Evolutionary conservation across 2,113 vertebrate species (phyloP).

Genomic region (Erythrolamprus reginae): DNA sequence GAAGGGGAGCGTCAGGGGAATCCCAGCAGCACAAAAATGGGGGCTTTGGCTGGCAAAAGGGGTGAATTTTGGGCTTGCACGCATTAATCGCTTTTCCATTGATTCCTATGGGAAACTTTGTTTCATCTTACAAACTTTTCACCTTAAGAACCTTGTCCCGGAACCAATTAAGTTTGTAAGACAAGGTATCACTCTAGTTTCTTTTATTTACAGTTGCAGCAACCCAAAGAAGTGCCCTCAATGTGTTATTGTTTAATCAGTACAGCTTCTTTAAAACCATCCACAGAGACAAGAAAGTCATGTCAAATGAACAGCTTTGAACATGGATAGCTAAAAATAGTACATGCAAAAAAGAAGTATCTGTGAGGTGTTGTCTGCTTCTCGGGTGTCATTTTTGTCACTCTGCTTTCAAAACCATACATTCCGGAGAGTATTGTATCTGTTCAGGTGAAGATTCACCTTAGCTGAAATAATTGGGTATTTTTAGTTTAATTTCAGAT

Average conservation of each 20-base stretch:
- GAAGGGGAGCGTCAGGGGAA: too few species aligned
- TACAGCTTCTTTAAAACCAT: neutral
- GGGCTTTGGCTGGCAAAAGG: too few species aligned
- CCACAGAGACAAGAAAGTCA: neutral
- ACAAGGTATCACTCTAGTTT: too few species aligned
- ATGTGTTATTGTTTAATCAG: neutral
- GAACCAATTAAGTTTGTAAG: too few species aligned
- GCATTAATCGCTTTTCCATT: too few species aligned
- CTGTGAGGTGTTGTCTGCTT: neutral
- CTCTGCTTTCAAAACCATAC: neutral
- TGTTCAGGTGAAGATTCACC: neutral
- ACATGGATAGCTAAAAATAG: neutral
- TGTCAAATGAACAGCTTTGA: neutral
- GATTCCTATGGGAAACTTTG: too few species aligned
- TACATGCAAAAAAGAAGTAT: neutral
- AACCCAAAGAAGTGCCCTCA: neutral
- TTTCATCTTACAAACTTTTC: too few species aligned
- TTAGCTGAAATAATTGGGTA: neutral
- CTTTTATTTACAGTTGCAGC: neutral
- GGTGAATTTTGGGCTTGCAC: too few species aligned
- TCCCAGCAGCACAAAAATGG: too few species aligned
- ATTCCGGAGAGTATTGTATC: neutral
- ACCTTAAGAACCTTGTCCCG: too few species aligned
- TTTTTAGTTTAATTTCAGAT: conserved; percentile 6
- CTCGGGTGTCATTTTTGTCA: neutral